A percentile compares a stretch with the other conserved stretches of the same genome.
These are phyloP conservation scores for Limonius californicus DNA, from an alignment of 1,140 invertebrate genomes.

Conservation along the genomic window DNA sequence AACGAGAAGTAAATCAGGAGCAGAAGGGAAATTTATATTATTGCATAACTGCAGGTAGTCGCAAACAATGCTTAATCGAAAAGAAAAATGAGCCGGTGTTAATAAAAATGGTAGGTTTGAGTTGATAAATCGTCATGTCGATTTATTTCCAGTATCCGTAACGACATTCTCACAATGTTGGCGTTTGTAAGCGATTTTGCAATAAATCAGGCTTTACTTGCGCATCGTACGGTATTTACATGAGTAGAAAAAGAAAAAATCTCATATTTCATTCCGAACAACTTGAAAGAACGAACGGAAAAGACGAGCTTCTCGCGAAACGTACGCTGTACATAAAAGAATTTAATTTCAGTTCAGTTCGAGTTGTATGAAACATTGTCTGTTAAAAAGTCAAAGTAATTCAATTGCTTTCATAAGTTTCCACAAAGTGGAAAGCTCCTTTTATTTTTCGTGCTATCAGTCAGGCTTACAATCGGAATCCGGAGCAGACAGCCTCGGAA, in stretches of 20 bases:
- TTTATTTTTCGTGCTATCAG: neutral
- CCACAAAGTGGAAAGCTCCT: conserved; percentile 6
- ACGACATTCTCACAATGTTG: conserved; percentile 5
- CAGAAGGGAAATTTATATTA: too few species aligned
- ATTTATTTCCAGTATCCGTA: neutral
- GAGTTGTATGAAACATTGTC: conserved; percentile 7
- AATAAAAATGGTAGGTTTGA: too few species aligned
- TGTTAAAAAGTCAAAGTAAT: conserved; percentile 11
- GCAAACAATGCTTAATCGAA: too few species aligned
- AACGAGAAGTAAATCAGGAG: too few species aligned
- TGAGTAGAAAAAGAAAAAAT: neutral
- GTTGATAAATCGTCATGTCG: neutral
- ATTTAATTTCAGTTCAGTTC: conserved; percentile 7
- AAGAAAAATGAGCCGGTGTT: too few species aligned
- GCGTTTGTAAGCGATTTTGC: neutral
- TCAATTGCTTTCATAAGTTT: conserved; percentile 7
- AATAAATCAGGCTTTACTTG: conserved; percentile 3
- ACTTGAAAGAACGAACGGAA: neutral
- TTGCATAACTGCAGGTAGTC: too few species aligned
- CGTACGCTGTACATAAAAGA: neutral
- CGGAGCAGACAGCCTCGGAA: too few species aligned
- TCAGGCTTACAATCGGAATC: too few species aligned
- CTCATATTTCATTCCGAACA: conserved; percentile 2
- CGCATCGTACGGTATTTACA: conserved; percentile 3
- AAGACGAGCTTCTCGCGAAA: neutral